Evolutionary conservation across 2,888 invertebrate genomes (phyloP).

Genomic region (Cantharis nigra): DNA sequence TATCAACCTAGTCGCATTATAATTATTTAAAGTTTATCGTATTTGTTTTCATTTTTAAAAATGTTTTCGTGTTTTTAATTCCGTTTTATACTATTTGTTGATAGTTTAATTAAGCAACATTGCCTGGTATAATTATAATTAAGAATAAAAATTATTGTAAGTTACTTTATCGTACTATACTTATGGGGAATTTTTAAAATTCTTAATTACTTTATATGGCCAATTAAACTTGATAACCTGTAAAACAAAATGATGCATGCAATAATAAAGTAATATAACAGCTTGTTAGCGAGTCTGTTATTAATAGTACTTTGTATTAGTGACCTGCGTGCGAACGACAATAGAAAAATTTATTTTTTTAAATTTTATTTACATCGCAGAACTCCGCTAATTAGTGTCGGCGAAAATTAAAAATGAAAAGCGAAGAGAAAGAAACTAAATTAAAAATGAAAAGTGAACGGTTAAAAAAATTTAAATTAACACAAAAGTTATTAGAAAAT

Average conservation of each 20-base stretch:
- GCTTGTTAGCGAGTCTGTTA: conserved; percentile 38
- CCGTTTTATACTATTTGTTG: background rate
- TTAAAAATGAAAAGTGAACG: background rate
- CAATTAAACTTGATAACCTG: conserved; percentile 35
- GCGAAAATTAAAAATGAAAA: background rate
- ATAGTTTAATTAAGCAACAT: background rate
- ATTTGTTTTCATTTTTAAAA: background rate
- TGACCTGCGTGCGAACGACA: conserved; percentile 24
- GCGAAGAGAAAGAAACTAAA: background rate
- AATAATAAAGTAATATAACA: conserved; percentile 41
- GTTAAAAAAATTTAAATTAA: conserved; percentile 5
- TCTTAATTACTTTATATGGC: conserved; percentile 31
- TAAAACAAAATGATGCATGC: conserved; percentile 39
- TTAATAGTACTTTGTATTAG: conserved; percentile 35
- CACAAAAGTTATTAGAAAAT: background rate
- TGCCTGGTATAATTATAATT: background rate
- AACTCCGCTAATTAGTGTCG: background rate
- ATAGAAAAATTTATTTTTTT: conserved; percentile 1
- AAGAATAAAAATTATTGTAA: background rate
- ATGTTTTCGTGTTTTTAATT: background rate
- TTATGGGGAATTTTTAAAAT: conserved; percentile 13
- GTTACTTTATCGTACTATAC: background rate
- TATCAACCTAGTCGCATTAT: background rate
- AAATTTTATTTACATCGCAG: background rate
- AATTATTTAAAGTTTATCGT: background rate